phyloP scores from a whole-genome alignment of 2,113 vertebrate species.

The Epinephelus cyanopodus region DNA sequence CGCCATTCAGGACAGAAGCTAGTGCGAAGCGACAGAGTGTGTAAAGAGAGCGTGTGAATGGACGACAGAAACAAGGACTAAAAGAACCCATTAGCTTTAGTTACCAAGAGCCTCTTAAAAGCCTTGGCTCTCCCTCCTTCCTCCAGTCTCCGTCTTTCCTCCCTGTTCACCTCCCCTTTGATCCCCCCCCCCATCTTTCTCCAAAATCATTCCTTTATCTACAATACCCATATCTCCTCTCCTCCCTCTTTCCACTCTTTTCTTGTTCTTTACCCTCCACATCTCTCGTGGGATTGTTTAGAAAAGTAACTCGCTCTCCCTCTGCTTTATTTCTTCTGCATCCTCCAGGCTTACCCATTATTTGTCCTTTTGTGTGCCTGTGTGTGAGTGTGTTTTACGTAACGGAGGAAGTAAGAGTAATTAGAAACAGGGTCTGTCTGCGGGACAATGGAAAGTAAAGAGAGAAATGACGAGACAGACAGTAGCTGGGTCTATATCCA shows the following conservation, averaged over 20 bases:
- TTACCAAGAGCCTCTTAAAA: constrained; percentile 63
- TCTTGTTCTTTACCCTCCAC: background rate
- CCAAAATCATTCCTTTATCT: background rate
- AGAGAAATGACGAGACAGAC: constrained; percentile 5
- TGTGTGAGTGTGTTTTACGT: constrained; percentile 25
- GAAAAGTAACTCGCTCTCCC: background rate
- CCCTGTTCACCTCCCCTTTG: background rate
- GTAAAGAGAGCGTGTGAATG: constrained; percentile 60
- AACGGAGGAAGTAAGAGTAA: constrained; percentile 50
- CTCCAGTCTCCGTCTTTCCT: background rate
- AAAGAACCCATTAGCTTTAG: constrained; percentile 61
- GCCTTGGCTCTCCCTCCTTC: constrained; percentile 24
- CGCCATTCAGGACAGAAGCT: constrained; percentile 47
- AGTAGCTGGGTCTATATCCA: constrained; percentile 14
- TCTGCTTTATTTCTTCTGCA: constrained; percentile 31
- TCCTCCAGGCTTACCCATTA: constrained; percentile 36
- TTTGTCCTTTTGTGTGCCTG: background rate
- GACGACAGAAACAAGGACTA: constrained; percentile 37
- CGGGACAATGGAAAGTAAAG: constrained; percentile 24
- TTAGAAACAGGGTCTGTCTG: constrained; percentile 51
- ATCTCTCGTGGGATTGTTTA: constrained; percentile 6
- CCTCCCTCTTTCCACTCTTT: background rate
- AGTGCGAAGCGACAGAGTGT: constrained; percentile 58
- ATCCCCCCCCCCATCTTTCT: background rate
- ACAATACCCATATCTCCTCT: background rate